A percentile compares a stretch with the other conserved stretches of the same genome.
Evolutionary conservation across 2,888 invertebrate species (phyloP).

Genomic region (Tetramorium bicarinatum): DNA sequence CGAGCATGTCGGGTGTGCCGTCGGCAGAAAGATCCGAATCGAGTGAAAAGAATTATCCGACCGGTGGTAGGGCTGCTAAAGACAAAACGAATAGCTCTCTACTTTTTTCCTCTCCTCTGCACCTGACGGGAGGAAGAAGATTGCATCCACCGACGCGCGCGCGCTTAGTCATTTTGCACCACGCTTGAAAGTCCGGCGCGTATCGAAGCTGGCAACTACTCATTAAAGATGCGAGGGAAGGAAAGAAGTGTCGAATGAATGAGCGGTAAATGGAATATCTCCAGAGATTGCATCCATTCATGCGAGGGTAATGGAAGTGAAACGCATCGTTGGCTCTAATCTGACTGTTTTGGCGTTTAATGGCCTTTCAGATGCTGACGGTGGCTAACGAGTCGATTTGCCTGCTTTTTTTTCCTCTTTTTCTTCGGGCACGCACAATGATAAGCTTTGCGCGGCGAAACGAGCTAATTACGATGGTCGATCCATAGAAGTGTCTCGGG

Average conservation of each 20-base stretch:
- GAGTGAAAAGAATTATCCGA: constrained; percentile 46
- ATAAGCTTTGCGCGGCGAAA: constrained; percentile 60
- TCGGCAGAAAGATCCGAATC: constrained; percentile 61
- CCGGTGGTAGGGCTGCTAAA: constrained; percentile 50
- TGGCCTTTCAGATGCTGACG: neutral
- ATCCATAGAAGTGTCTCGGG: constrained; percentile 75
- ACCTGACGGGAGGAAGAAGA: constrained; percentile 69
- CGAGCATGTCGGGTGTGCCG: constrained; percentile 65
- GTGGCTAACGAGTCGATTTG: constrained; percentile 15
- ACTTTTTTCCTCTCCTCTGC: neutral
- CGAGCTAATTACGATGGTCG: constrained; percentile 74
- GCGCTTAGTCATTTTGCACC: constrained; percentile 76
- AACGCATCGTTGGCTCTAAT: constrained; percentile 8
- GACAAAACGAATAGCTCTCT: constrained; percentile 53
- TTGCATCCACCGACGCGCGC: constrained; percentile 76
- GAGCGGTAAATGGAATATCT: constrained; percentile 58
- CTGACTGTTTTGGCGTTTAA: neutral
- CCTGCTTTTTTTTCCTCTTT: neutral
- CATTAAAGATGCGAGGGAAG: constrained; percentile 60
- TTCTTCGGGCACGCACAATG: constrained; percentile 21
- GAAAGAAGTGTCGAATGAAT: constrained; percentile 59
- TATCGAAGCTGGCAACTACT: constrained; percentile 62
- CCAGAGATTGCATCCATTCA: constrained; percentile 66
- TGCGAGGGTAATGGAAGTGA: constrained; percentile 45
- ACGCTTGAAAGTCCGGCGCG: constrained; percentile 65